Conservation (phyloP, 2,113 vertebrate genomes). For the Todiramphus chloris region DNA sequence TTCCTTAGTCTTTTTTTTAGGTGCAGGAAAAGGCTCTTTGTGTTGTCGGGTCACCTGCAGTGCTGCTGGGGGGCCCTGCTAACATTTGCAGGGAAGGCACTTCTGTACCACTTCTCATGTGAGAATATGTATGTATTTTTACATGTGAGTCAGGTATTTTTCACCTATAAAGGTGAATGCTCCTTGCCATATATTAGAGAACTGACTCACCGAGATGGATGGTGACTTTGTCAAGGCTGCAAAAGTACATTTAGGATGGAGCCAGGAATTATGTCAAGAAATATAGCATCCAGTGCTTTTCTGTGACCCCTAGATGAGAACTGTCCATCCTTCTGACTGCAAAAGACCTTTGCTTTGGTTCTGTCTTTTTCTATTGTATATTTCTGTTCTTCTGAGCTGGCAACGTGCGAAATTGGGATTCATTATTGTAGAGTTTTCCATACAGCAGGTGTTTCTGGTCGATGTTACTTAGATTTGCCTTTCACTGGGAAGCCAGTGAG, state of each 20-base stretch:
- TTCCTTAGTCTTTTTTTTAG: not conserved
- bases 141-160: not conserved
- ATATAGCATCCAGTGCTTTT: not conserved
- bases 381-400: not conserved
- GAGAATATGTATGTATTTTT: rapidly evolving
- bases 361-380: not conserved
- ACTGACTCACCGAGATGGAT: not conserved
- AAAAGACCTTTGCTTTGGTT: not conserved
- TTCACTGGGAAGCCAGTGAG: not conserved
- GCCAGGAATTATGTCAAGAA: not conserved
- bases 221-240: not conserved
- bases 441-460: not conserved
- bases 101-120: not conserved
- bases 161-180: not conserved
- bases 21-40: not conserved
- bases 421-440: not conserved
- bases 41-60: not conserved
- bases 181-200: not conserved
- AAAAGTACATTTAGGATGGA: not conserved
- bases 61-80: not conserved
- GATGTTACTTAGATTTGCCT: not conserved
- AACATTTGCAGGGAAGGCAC: not conserved
- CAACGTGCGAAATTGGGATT: not conserved
- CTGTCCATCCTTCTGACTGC: not conserved
- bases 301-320: not conserved